Percentiles rank a stretch among this genome's conserved stretches.
These are phyloP conservation scores for Ochropacha duplaris DNA, from an alignment of 2,888 invertebrate species.

Conservation along the genomic window DNA sequence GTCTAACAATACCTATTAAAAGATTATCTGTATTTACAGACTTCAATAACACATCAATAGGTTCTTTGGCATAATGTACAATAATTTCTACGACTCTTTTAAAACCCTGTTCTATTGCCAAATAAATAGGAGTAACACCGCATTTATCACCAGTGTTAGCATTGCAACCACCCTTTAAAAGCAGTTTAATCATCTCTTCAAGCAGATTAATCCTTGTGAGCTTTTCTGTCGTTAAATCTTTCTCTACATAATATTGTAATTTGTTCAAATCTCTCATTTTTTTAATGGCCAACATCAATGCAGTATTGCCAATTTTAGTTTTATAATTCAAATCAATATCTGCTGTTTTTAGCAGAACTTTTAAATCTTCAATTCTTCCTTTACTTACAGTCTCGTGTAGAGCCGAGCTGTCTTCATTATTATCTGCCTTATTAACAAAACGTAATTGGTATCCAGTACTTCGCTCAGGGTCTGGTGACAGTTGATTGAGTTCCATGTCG, in stretches of 20 bases:
- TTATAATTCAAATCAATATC: conserved; percentile 69
- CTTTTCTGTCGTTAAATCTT: too few relatives aligned
- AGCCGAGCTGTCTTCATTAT: too few relatives aligned
- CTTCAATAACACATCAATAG: conserved; percentile 79
- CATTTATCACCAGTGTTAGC: conserved; percentile 34
- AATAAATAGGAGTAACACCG: conserved; percentile 82
- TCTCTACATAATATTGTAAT: conserved; percentile 60
- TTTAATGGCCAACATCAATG: conserved; percentile 78
- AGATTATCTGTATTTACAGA: conserved; percentile 67
- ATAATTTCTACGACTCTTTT: conserved; percentile 80
- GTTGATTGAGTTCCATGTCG: too few relatives aligned
- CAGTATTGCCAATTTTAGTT: conserved; percentile 77
- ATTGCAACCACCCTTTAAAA: conserved; percentile 79
- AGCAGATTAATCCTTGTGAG: too few relatives aligned
- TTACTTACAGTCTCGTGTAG: conserved; percentile 85
- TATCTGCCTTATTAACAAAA: too few relatives aligned
- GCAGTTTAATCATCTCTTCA: conserved; percentile 75
- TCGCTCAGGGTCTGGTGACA: too few relatives aligned
- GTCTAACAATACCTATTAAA: conserved; percentile 81
- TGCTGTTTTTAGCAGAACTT: conserved; percentile 71
- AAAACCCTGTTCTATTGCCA: conserved; percentile 82
- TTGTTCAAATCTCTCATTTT: conserved; percentile 70
- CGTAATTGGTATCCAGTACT: too few relatives aligned
- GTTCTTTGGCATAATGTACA: conserved; percentile 70
- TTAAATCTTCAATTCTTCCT: conserved; percentile 74